A percentile compares a stretch with the other conserved stretches of the same genome.
These are phyloP conservation scores for Scaptomyza pallida DNA, from an alignment of 1,140 invertebrate genomes.

Conservation along the genomic window DNA sequence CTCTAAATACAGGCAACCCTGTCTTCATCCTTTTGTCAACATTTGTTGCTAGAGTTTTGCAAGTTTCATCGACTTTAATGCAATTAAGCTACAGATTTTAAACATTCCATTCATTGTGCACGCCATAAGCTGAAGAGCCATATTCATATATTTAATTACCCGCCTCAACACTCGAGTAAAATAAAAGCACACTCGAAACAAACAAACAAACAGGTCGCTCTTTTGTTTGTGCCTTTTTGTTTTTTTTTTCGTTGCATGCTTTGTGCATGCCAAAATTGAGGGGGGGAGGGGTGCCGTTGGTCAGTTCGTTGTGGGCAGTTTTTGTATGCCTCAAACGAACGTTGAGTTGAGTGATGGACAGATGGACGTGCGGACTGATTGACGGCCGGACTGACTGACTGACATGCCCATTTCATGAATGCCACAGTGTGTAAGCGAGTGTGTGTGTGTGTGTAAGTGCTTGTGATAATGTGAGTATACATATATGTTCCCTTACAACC, in stretches of 20 bases:
- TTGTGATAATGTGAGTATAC: too few relatives aligned
- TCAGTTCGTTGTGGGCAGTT: constrained; percentile 25
- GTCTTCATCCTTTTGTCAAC: constrained; percentile 1
- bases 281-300: background rate
- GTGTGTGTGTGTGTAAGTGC: too few relatives aligned
- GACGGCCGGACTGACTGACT: constrained; percentile 43
- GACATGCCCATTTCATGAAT: constrained; percentile 72
- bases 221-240: constrained; percentile 70
- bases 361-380: constrained; percentile 30
- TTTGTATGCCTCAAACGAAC: constrained; percentile 30
- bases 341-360: constrained; percentile 51
- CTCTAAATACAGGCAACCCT: too few relatives aligned
- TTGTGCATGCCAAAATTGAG: constrained; percentile 77
- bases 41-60: constrained; percentile 10
- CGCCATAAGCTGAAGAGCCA: constrained; percentile 1
- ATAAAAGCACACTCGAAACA: constrained; percentile 17
- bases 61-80: too few relatives aligned
- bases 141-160: constrained; percentile 36
- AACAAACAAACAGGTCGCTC: constrained; percentile 19
- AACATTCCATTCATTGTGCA: too few relatives aligned
- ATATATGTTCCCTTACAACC: too few relatives aligned
- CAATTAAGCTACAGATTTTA: constrained; percentile 11
- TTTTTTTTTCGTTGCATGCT: too few relatives aligned
- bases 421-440: constrained; percentile 47
- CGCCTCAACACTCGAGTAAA: constrained; percentile 6